These are phyloP conservation scores for Phaethornis superciliosus DNA, from an alignment of 2,113 vertebrate genomes.

Conservation along the genomic window DNA sequence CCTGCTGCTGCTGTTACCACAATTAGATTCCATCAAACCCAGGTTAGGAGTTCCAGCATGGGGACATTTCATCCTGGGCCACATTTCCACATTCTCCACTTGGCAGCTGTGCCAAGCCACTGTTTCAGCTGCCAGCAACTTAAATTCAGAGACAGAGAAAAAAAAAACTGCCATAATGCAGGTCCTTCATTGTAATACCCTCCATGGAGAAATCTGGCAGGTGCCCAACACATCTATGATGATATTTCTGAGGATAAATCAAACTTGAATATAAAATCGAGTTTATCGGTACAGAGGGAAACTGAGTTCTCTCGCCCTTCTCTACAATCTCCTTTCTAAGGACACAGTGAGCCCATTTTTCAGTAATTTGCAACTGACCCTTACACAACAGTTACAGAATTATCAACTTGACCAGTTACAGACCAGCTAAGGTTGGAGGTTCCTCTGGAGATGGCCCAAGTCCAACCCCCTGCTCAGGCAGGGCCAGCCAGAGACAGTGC, in stretches of 20 bases:
- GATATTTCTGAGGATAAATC: not conserved
- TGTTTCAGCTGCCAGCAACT: not conserved
- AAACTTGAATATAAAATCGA: not conserved
- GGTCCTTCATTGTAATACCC: not conserved
- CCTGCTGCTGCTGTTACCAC: not conserved
- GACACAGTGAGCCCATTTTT: not conserved
- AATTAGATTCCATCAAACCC: not conserved
- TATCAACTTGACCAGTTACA: not conserved
- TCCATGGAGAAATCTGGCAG: not conserved
- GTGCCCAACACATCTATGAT: not conserved
- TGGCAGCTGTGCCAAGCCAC: not conserved
- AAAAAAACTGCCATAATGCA: not conserved
- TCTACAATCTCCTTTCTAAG: not conserved
- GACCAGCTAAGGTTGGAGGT: not conserved
- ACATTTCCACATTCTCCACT: not conserved
- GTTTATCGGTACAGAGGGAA: not conserved
- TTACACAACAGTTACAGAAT: not conserved
- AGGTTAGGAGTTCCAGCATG: not conserved
- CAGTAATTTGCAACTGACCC: not conserved
- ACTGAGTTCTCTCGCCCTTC: not conserved
- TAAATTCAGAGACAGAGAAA: not conserved
- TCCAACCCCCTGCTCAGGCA: not conserved
- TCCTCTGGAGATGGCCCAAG: not conserved
- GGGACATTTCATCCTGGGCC: not conserved
- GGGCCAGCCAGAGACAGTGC: not conserved